Percentiles rank a stretch among this genome's conserved stretches.
These are phyloP conservation scores for Temnothorax longispinosus DNA, from an alignment of 1,140 invertebrate species.

Conservation along the genomic window DNA sequence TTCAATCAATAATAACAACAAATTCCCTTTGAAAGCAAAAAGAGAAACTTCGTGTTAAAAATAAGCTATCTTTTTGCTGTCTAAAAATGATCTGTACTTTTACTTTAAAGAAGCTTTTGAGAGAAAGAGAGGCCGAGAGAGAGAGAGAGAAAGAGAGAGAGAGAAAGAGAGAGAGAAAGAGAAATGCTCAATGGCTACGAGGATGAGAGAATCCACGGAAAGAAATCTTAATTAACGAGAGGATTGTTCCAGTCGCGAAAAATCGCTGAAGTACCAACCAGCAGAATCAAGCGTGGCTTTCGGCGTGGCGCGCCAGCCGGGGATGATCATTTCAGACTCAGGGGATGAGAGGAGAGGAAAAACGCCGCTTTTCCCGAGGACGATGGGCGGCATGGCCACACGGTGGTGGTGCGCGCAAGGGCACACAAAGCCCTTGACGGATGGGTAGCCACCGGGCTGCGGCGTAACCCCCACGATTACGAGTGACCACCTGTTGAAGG, in stretches of 20 bases:
- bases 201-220: conserved; percentile 70
- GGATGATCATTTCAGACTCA: conserved; percentile 58
- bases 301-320: neutral
- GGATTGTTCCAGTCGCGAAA: conserved; percentile 82
- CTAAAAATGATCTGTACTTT: neutral
- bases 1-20: conserved; percentile 6
- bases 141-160: neutral
- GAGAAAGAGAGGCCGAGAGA: neutral
- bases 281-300: conserved; percentile 64
- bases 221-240: conserved; percentile 84
- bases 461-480: conserved; percentile 76
- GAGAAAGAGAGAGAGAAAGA: neutral
- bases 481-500: conserved; percentile 85
- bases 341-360: conserved; percentile 68
- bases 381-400: conserved; percentile 76
- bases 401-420: conserved; percentile 72
- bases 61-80: neutral
- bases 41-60: neutral
- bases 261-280: conserved; percentile 75
- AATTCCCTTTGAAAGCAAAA: neutral
- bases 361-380: conserved; percentile 76
- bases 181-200: neutral
- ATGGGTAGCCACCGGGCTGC: conserved; percentile 82
- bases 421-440: conserved; percentile 85
- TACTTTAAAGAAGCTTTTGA: neutral